A percentile compares a stretch with the other conserved stretches of the same genome.
phyloP scores from a whole-genome alignment of 2,888 invertebrate genomes.

The Lithophane socia region DNA sequence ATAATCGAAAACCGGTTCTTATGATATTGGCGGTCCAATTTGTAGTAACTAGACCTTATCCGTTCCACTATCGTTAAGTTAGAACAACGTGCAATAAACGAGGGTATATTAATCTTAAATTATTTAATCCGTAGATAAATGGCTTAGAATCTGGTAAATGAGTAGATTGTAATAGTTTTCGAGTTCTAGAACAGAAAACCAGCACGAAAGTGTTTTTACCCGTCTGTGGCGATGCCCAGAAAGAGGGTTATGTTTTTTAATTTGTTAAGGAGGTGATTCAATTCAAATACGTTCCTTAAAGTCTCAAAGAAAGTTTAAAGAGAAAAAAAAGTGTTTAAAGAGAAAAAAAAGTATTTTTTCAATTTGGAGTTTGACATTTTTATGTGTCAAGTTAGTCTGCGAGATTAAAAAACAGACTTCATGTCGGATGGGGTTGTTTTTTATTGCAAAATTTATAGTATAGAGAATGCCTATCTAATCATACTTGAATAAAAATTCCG shows the following conservation, averaged over 20 bases:
- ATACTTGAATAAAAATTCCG: neutral
- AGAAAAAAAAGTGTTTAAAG: too few relatives aligned
- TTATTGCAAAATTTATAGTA: neutral
- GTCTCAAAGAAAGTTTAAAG: too few relatives aligned
- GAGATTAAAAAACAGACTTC: too few relatives aligned
- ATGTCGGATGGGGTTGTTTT: neutral
- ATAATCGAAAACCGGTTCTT: slow-evolving; percentile 49
- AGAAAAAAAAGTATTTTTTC: too few relatives aligned
- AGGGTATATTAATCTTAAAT: slow-evolving; percentile 35
- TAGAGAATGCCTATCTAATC: neutral
- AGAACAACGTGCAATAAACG: slow-evolving; percentile 8
- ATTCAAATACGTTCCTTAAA: neutral
- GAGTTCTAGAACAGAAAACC: neutral
- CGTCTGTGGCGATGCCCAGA: neutral
- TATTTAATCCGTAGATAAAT: slow-evolving; percentile 31
- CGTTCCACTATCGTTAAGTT: slow-evolving; percentile 33
- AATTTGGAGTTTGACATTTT: too few relatives aligned
- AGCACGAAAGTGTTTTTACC: neutral
- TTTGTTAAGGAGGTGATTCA: neutral
- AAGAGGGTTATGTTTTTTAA: neutral
- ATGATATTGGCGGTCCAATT: slow-evolving; percentile 37
- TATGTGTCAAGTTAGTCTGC: too few relatives aligned
- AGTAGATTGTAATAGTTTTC: neutral
- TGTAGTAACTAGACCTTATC: slow-evolving; percentile 45
- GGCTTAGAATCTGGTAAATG: slow-evolving; percentile 6